These are phyloP conservation scores for Syngnathus rostellatus DNA, from an alignment of 2,797 vertebrate genomes.

Conservation along the genomic window DNA sequence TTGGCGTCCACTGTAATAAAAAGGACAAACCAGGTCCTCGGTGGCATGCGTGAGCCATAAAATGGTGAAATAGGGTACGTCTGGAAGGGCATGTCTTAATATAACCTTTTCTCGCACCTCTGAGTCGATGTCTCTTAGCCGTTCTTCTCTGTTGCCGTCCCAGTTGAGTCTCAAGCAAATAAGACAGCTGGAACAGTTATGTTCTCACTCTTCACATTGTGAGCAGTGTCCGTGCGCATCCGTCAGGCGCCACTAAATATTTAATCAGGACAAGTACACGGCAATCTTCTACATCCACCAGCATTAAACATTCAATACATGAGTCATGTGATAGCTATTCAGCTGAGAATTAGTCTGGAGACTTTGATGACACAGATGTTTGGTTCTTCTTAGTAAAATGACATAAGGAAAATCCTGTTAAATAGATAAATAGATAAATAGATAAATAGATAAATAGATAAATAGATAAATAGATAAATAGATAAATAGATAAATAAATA, in stretches of 20 bases:
- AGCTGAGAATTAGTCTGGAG: slow-evolving; percentile 44
- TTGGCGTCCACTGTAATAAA: slow-evolving; percentile 27
- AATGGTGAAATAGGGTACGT: slow-evolving; percentile 25
- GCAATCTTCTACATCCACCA: slow-evolving; percentile 65
- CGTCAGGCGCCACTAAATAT: slow-evolving; percentile 67
- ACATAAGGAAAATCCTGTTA: slow-evolving; percentile 28
- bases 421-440: slow-evolving; percentile 13
- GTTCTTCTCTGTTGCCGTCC: slow-evolving; percentile 36
- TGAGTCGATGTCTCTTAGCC: slow-evolving; percentile 34
- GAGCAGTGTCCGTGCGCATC: slow-evolving; percentile 54
- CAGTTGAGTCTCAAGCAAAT: slow-evolving; percentile 42
- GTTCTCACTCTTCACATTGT: slow-evolving; percentile 40
- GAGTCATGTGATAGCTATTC: slow-evolving; percentile 54
- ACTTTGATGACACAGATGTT: slow-evolving; percentile 20
- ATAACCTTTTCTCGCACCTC: slow-evolving; percentile 52
- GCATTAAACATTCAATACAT: slow-evolving; percentile 70
- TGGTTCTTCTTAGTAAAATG: slow-evolving; percentile 33
- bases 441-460: slow-evolving; percentile 3
- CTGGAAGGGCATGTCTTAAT: slow-evolving; percentile 57
- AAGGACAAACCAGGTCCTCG: slow-evolving; percentile 42
- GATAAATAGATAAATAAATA: slow-evolving; percentile 1
- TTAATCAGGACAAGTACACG: slow-evolving; percentile 69
- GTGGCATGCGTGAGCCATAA: slow-evolving; percentile 19
- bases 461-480: slow-evolving; percentile 19
- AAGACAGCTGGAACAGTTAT: slow-evolving; percentile 57